These are phyloP conservation scores for Lasiurus cinereus DNA, from an alignment of 2,113 vertebrate species.

Conservation along the genomic window DNA sequence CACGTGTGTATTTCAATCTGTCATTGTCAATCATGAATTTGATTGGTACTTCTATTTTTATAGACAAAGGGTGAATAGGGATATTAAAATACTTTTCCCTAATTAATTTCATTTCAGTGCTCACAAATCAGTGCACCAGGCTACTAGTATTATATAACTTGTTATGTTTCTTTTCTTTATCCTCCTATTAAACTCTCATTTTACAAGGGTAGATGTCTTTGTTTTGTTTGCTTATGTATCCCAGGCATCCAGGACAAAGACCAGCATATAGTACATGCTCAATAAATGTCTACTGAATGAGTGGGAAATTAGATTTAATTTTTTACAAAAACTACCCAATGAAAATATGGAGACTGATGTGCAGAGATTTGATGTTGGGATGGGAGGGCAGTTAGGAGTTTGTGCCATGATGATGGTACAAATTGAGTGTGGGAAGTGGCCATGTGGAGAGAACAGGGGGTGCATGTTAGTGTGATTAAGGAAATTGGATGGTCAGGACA, in stretches of 20 bases:
- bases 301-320: not conserved
- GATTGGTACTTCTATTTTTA: too few species aligned
- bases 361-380: not conserved
- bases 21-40: too few species aligned
- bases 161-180: not conserved
- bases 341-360: not conserved
- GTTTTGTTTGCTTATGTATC: not conserved
- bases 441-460: too few species aligned
- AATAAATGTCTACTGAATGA: not conserved
- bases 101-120: too few species aligned
- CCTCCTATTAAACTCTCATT: not conserved
- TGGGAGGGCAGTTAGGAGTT: not conserved
- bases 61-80: too few species aligned
- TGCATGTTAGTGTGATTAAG: too few species aligned
- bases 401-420: not conserved
- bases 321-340: not conserved
- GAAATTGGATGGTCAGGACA: not conserved
- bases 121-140: too few species aligned
- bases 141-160: not conserved
- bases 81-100: too few species aligned
- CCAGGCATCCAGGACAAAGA: not conserved
- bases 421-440: not conserved
- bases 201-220: not conserved
- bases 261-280: not conserved
- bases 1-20: too few species aligned